phyloP scores from a whole-genome alignment of 2,888 invertebrate species.

The Piscicola geometra region DNA sequence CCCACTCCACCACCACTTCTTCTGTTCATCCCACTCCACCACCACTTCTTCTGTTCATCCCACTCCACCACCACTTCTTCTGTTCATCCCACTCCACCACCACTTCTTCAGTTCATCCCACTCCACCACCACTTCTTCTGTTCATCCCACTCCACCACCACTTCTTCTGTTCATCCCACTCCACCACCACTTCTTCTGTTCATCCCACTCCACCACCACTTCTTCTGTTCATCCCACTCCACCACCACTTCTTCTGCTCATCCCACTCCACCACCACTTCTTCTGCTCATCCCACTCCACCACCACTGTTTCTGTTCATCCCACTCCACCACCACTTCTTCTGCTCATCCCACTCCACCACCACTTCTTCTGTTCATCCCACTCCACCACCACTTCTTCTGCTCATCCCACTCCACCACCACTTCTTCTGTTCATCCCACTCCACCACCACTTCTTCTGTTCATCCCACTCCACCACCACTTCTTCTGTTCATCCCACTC shows the following conservation, averaged over 20 bases:
- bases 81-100: too few species aligned
- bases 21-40: constrained; percentile 30
- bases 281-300: background rate
- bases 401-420: background rate
- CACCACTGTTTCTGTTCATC: background rate
- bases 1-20: background rate
- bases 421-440: constrained; percentile 19
- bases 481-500: constrained; percentile 22
- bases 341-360: background rate
- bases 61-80: background rate
- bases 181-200: background rate
- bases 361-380: constrained; percentile 14
- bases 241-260: background rate
- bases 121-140: background rate
- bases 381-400: too few species aligned
- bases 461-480: background rate
- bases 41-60: too few species aligned
- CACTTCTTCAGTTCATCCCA: too few species aligned
- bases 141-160: too few species aligned
- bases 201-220: too few species aligned
- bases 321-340: too few species aligned
- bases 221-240: too few species aligned
- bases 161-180: too few species aligned
- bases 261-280: too few species aligned
- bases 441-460: too few species aligned